These are phyloP conservation scores for Cyprinella venusta DNA, from an alignment of 2,797 vertebrate species.

Conservation along the genomic window DNA sequence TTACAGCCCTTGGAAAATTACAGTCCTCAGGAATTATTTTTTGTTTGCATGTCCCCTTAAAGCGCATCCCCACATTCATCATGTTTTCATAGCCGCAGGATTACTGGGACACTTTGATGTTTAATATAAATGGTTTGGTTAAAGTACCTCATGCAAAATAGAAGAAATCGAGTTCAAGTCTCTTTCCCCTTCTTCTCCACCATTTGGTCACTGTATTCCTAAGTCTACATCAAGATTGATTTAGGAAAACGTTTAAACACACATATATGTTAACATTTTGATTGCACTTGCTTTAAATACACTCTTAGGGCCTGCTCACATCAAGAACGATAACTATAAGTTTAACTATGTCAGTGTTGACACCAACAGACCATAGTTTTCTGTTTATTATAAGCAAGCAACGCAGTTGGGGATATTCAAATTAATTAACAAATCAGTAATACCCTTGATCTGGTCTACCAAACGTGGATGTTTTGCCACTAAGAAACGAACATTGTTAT, in stretches of 20 bases:
- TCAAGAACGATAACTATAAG: not conserved
- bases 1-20: slow-evolving; percentile 10
- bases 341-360: no score
- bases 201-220: not conserved
- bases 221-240: not conserved
- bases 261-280: not conserved
- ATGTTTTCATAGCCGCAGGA: not conserved
- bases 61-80: not conserved
- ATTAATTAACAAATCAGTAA: no score
- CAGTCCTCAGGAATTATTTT: not conserved
- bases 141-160: not conserved
- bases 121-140: slow-evolving; percentile 6
- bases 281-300: not conserved
- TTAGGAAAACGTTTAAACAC: not conserved
- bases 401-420: no score
- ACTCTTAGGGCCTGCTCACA: not conserved
- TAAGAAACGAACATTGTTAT: no score
- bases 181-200: not conserved
- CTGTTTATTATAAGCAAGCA: no score
- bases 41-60: slow-evolving; percentile 11
- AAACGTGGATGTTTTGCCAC: no score
- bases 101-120: not conserved
- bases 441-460: no score
- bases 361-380: not conserved
- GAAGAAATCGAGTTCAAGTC: not conserved